Conservation (phyloP, 1,140 invertebrate genomes). For the Drosophila melanogaster region Release_6_plus_ISO1_MT NT_037436.4:13778501-13779000, state of each 20-base stretch:
- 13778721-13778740: constrained; percentile 1
- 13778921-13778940: background rate
- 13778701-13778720: background rate
- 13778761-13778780: constrained; percentile 6
- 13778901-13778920: background rate
- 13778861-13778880: background rate
- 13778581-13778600: constrained; percentile 80
- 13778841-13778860: background rate
- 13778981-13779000: background rate
- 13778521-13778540: constrained; percentile 45
- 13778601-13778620: constrained; percentile 77
- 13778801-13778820: constrained; percentile 6
- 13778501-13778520: constrained; percentile 63
- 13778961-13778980: background rate
- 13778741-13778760: background rate
- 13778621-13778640: constrained; percentile 72
- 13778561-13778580: constrained; percentile 70
- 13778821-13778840: constrained; percentile 7
- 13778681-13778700: background rate
- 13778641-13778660: constrained; percentile 58
- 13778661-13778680: constrained; percentile 9
- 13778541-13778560: constrained; percentile 40
- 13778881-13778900: background rate
- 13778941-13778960: background rate
- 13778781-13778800: constrained; percentile 14